phyloP scores from a whole-genome alignment of 2,797 vertebrate genomes.

The Danio aesculapii region DNA sequence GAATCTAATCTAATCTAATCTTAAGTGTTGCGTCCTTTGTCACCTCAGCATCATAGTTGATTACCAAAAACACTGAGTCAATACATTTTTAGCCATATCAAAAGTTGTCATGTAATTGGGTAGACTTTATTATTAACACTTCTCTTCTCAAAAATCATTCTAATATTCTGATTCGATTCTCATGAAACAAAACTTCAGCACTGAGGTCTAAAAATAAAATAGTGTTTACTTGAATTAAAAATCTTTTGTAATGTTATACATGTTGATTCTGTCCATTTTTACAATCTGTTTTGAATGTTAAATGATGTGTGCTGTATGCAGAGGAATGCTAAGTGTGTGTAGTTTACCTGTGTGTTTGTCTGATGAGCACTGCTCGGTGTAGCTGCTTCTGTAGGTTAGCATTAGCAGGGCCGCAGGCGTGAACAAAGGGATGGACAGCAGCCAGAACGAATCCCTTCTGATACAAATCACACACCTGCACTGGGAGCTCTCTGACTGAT shows the following conservation, averaged over 20 bases:
- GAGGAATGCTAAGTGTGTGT: not conserved
- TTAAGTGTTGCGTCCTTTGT: no score
- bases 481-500: constrained; percentile 89
- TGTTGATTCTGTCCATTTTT: not conserved
- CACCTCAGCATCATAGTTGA: no score
- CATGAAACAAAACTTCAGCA: no score
- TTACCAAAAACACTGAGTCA: no score
- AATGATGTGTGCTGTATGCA: not conserved
- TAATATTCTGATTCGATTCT: no score
- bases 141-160: no score
- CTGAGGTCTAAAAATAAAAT: no score
- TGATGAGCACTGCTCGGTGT: constrained; percentile 92
- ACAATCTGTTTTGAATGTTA: not conserved
- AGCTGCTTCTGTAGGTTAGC: constrained; percentile 89
- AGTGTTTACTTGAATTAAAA: not conserved
- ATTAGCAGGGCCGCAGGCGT: constrained; percentile 84
- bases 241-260: not conserved
- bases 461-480: constrained; percentile 91
- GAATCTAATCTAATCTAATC: no score
- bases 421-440: constrained; percentile 92
- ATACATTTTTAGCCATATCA: no score
- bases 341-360: constrained; percentile 76
- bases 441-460: constrained; percentile 90
- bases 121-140: no score
- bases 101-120: no score